Conservation (phyloP, 92 coral and sea anemone species). For the Palythoa caribaeorum region DNA sequence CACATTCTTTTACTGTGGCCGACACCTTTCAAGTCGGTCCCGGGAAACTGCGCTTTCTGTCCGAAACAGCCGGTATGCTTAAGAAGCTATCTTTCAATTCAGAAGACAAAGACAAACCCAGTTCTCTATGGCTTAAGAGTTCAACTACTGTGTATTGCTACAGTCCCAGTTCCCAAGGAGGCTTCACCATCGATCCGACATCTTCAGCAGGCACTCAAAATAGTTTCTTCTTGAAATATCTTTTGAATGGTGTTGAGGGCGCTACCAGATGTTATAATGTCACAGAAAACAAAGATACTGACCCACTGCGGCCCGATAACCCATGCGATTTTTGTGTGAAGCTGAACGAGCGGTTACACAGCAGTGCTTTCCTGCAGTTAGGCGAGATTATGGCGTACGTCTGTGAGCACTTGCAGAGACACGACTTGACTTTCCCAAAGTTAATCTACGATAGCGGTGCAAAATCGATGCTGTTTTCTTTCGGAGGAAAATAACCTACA, state of each 20-base stretch:
- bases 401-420: slow-evolving; percentile 27
- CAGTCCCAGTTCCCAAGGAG: slow-evolving; percentile 32
- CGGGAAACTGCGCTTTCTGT: slow-evolving; percentile 34
- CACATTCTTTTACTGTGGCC: slow-evolving; percentile 19
- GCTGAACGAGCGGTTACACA: slow-evolving; percentile 24
- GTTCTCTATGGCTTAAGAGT: slow-evolving; percentile 37
- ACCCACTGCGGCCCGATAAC: slow-evolving; percentile 37
- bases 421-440: slow-evolving; percentile 23
- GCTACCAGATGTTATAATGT: slow-evolving; percentile 33
- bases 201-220: slow-evolving; percentile 7
- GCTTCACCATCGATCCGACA: slow-evolving; percentile 4
- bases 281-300: slow-evolving; percentile 21
- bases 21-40: not conserved
- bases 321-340: slow-evolving; percentile 24
- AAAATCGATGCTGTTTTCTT: slow-evolving; percentile 25
- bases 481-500: slow-evolving; percentile 16
- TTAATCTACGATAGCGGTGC: slow-evolving; percentile 35
- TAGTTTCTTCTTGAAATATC: slow-evolving; percentile 32
- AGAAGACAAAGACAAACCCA: slow-evolving; percentile 20
- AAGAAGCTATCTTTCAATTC: slow-evolving; percentile 22
- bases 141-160: slow-evolving; percentile 41
- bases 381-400: slow-evolving; percentile 31
- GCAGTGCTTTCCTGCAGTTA: slow-evolving; percentile 9
- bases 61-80: slow-evolving; percentile 44
- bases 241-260: slow-evolving; percentile 34